A percentile compares a stretch with the other conserved stretches of the same genome.
Conservation (phyloP, 2,888 invertebrate species). For the Falcaria lacertinaria region DNA sequence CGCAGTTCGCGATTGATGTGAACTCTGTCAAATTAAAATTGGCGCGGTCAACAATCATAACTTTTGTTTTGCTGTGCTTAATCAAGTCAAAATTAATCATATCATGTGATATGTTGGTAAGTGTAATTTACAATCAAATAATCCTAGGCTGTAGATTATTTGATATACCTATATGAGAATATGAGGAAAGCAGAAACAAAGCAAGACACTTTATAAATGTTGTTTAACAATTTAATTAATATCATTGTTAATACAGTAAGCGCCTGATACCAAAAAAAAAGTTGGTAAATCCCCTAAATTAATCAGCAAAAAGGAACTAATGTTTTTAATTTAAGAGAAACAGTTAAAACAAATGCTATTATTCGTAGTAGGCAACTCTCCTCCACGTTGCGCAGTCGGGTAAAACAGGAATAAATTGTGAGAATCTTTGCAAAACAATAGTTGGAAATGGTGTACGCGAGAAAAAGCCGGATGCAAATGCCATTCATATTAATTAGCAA, state of each 20-base stretch:
- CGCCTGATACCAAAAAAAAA: constrained; percentile 1
- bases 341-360: constrained; percentile 59
- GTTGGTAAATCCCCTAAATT: constrained; percentile 7
- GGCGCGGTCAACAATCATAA: no score
- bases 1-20: no score
- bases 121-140: no score
- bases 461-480: constrained; percentile 80
- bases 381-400: constrained; percentile 55
- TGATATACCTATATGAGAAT: no score
- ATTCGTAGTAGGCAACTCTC: constrained; percentile 59
- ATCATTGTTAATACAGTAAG: background rate
- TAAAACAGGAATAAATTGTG: constrained; percentile 76
- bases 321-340: constrained; percentile 51
- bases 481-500: constrained; percentile 80
- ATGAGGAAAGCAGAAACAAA: no score
- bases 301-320: constrained; percentile 36
- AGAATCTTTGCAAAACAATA: constrained; percentile 79
- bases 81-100: no score
- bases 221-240: no score
- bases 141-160: no score
- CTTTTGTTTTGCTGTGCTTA: no score
- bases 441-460: constrained; percentile 76
- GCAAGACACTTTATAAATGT: no score
- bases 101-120: no score
- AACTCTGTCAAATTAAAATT: no score